Base-by-base conservation (phyloP, 92 coral and sea anemone genomes). In the Anthopleura xanthogrammica region DNA sequence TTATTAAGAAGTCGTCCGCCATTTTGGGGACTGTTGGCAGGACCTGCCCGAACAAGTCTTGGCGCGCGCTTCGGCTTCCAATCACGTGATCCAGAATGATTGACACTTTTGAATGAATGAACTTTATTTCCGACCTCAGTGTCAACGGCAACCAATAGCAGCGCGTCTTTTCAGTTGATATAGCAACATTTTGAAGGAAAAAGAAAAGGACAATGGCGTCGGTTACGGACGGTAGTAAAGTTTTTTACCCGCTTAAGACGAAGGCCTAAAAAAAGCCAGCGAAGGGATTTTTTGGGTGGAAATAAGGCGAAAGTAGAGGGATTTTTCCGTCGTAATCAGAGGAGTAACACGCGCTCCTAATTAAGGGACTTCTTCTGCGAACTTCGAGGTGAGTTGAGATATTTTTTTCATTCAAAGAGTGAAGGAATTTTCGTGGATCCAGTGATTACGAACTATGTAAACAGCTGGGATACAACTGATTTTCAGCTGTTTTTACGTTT, bases 141-240 rank as follows among this genome's bases (percentile, higher is more conserved):
- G 98, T 94, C 92, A 85, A 39, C 64, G 16, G 16, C 52, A 83
- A 62, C 98, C 98, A 93, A 93, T 93, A 92, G 88, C 80, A 87
- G 14, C 75, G 79, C 85, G 77, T 77, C 82, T 79, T 72, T 81
- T 77, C 72, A 92, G 98, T 93, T 93, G 98, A 93, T 92, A 93
- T 93, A 91, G 98, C 98, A 93, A 93, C 98, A 92, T 86, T 82
- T 83, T 87, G 89, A 90, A 92, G 84, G 85, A 88, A 91, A 85
- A 80, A 88, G 88, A 86, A 87, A 87, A 92, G 92, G 89, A 87
- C 98, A 93, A 93, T 93, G 98, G 93, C 95, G 98, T 91, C 93
- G 90, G 85, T 91, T 91, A 78, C 80, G 79, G 66, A 72, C 83
- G 75, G 89, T 93, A 92, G 98, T 91, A 93, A 93, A 88, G 88